A percentile compares a stretch with the other conserved stretches of the same genome.
These are phyloP conservation scores for Micoletzkya japonica DNA, from an alignment of 2,888 invertebrate species.

Conservation along the genomic window DNA sequence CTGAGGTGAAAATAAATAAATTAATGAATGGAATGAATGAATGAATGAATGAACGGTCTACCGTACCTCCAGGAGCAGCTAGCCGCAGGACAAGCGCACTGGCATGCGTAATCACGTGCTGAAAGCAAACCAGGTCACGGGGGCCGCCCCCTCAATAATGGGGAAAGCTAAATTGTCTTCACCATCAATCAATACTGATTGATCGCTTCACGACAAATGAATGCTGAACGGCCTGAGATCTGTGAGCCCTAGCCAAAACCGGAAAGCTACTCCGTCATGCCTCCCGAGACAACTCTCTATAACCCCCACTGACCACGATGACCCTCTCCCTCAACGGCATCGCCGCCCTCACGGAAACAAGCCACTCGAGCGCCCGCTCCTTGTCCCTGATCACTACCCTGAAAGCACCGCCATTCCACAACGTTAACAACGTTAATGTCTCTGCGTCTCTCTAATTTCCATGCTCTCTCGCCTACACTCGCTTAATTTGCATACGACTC, in stretches of 20 bases:
- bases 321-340: conserved; percentile 22
- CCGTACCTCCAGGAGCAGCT: not conserved
- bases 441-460: too few relatives aligned
- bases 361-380: conserved; percentile 29
- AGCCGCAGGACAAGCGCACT: conserved; percentile 13
- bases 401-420: too few relatives aligned
- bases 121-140: too few relatives aligned
- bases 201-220: not conserved
- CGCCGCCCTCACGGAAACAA: conserved; percentile 23
- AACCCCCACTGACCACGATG: conserved; percentile 10
- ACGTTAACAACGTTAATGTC: too few relatives aligned
- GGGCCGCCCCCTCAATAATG: too few relatives aligned
- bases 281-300: too few relatives aligned
- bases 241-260: too few relatives aligned
- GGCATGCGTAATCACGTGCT: conserved; percentile 20
- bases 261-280: too few relatives aligned
- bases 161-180: too few relatives aligned
- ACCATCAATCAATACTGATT: too few relatives aligned
- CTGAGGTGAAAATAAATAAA: not conserved
- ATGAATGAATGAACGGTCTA: conserved; percentile 2
- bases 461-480: too few relatives aligned
- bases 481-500: too few relatives aligned
- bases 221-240: not conserved
- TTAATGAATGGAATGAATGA: conserved; percentile 15
- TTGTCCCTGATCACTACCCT: conserved; percentile 23